Conservation (phyloP, 2,113 vertebrate species). For the Scalopus aquaticus region DNA sequence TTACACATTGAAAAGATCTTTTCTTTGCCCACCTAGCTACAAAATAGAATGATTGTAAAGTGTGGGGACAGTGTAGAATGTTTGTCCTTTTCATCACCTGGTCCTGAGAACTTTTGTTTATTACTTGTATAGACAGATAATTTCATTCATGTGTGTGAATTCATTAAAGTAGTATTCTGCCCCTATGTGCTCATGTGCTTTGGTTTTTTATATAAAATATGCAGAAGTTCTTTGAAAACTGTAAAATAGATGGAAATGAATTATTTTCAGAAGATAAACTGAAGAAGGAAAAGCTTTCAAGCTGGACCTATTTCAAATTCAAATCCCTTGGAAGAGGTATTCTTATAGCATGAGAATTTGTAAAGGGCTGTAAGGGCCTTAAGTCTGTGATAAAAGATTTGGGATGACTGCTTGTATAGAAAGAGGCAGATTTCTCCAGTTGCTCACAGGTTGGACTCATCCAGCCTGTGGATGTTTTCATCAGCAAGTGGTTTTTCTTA, state of each 20-base stretch:
- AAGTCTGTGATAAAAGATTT: background rate
- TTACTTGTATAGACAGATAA: background rate
- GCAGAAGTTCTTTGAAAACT: constrained; percentile 26
- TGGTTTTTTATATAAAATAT: constrained; percentile 2
- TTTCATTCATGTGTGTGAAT: background rate
- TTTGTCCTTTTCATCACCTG: constrained; percentile 6
- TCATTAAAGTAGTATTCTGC: background rate
- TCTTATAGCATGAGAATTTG: background rate
- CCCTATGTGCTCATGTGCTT: background rate
- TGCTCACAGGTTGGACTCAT: background rate
- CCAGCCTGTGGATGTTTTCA: constrained; percentile 26
- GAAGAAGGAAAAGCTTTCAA: constrained; percentile 33
- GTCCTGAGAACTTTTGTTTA: background rate
- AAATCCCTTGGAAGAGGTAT: background rate
- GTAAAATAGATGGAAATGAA: constrained; percentile 23
- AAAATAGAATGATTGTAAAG: background rate
- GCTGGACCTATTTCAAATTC: background rate
- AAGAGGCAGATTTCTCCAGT: constrained; percentile 26
- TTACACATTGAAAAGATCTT: background rate
- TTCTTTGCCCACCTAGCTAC: background rate
- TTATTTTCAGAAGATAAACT: constrained; percentile 38
- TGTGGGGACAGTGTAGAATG: background rate
- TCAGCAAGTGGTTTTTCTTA: constrained; percentile 61
- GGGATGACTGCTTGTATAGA: background rate
- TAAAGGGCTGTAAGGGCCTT: background rate